A percentile compares a stretch with the other conserved stretches of the same genome.
Conservation (phyloP, 2,888 invertebrate genomes). For the Ecdyonurus torrentis region DNA sequence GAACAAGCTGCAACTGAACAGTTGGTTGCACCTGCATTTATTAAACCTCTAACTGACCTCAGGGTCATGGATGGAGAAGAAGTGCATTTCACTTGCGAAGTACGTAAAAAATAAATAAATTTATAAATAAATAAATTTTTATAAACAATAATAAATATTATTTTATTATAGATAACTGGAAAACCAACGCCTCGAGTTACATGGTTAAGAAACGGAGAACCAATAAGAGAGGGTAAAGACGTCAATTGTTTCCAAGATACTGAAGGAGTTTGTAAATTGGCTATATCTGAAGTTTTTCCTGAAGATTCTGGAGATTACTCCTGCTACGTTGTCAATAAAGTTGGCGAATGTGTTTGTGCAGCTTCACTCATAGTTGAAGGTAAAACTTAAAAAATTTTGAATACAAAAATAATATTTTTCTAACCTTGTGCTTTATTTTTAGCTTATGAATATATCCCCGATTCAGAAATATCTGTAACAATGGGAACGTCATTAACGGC, state of each 20-base stretch:
- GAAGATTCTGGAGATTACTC: constrained; percentile 80
- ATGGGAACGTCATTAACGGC: constrained; percentile 32
- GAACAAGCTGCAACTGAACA: constrained; percentile 33
- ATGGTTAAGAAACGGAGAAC: constrained; percentile 61
- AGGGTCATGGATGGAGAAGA: constrained; percentile 84
- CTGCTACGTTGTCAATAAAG: constrained; percentile 64
- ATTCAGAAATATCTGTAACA: constrained; percentile 50
- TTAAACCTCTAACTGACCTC: constrained; percentile 50
- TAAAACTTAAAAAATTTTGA: constrained; percentile 24
- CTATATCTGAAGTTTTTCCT: constrained; percentile 73
- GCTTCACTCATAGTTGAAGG: constrained; percentile 68
- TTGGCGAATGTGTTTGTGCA: constrained; percentile 65
- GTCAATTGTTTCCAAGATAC: constrained; percentile 54
- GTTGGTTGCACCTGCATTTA: constrained; percentile 57
- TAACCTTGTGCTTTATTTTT: constrained; percentile 20
- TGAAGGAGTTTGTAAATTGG: constrained; percentile 62
- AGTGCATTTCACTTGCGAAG: constrained; percentile 50
- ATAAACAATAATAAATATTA: too few relatives aligned
- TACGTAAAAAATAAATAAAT: too few relatives aligned
- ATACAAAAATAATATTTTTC: constrained; percentile 5
- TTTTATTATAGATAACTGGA: constrained; percentile 37
- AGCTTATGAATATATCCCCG: constrained; percentile 87
- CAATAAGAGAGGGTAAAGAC: constrained; percentile 59
- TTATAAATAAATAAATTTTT: too few relatives aligned
- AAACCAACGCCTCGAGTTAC: constrained; percentile 62